Base-by-base conservation (phyloP, 2,797 vertebrate genomes). In the Simalia tracyae region DNA sequence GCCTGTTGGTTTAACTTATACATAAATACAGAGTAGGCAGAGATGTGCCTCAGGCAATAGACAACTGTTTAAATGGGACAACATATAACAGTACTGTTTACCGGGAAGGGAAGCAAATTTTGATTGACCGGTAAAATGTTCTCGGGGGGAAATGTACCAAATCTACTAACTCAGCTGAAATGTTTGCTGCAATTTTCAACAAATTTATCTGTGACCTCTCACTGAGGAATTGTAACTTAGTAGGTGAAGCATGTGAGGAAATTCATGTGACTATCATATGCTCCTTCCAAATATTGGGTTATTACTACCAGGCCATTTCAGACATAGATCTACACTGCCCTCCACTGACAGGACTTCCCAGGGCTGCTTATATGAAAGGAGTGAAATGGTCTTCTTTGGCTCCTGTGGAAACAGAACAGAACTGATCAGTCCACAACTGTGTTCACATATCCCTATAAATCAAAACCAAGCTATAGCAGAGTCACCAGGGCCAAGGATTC, bases 1-100 rank as follows among this genome's bases (percentile, higher is more conserved):
- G 95, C 93, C 92, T 90, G 93, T 88, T 91, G 89, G 92, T 96
- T 96, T 95, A 96, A 96, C 90, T 96, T 96, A 94, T 87, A 96
- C 90, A 95, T 66, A 96, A 96, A 95, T 93, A 92, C 0, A 0
- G 86, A 94, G 72, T 91, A 94, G 92, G 93, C 92, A 94, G 93
- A 94, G 56, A 92, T 57, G 92, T 22, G 92, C 93, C 93, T 68
- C 15, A 0, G 94, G 96, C 96, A 92, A 92, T 14, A 96, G 91
- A 86, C 50, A 50, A 66, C 56, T 94, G 93, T 95, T 89, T 94
- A 95, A 95, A 96, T 31, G 94, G 92, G 92, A 94, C 90, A 90
- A 88, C 63, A 31, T 76, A 95, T 95, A 94, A 93, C n/a, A 94
- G 68, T 11, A 15, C 31, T 57, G 56, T 93, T 94, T 93, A 88